These are phyloP conservation scores for Corapipo altera DNA, from an alignment of 2,113 vertebrate genomes.

Conservation along the genomic window DNA sequence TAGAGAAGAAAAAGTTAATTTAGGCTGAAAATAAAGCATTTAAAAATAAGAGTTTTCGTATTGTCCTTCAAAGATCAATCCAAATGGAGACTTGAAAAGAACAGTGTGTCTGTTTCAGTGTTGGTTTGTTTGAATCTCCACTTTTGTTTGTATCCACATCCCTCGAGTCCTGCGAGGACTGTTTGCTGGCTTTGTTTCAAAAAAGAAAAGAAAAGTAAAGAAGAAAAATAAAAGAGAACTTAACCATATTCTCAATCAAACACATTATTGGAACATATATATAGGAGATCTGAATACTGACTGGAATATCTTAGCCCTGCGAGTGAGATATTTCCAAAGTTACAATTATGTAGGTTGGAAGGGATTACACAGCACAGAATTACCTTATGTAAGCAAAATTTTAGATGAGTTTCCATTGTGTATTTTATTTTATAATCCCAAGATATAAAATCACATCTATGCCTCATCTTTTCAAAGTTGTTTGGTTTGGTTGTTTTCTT, in stretches of 20 bases:
- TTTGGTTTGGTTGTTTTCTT: not conserved
- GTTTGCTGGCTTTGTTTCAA: not conserved
- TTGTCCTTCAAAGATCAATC: not conserved
- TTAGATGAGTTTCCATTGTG: conserved; percentile 58
- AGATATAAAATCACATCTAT: conserved; percentile 65
- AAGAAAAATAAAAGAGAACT: not conserved
- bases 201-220: not conserved
- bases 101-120: not conserved
- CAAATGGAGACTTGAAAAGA: not conserved
- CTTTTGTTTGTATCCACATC: not conserved
- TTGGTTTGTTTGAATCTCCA: not conserved
- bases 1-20: conserved; percentile 67
- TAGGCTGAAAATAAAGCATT: conserved; percentile 60
- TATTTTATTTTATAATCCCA: conserved; percentile 68
- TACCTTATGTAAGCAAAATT: conserved; percentile 67
- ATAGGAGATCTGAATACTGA: not conserved
- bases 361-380: conserved; percentile 43
- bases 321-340: conserved; percentile 29
- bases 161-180: not conserved
- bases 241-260: not conserved
- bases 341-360: conserved; percentile 35
- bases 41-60: conserved; percentile 1
- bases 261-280: not conserved
- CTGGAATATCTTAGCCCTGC: not conserved
- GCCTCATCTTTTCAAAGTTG: conserved; percentile 39